Base-by-base conservation (phyloP, 35 echinoderm and acorn worm genomes). In the Strongylocentrotus purpuratus region DNA sequence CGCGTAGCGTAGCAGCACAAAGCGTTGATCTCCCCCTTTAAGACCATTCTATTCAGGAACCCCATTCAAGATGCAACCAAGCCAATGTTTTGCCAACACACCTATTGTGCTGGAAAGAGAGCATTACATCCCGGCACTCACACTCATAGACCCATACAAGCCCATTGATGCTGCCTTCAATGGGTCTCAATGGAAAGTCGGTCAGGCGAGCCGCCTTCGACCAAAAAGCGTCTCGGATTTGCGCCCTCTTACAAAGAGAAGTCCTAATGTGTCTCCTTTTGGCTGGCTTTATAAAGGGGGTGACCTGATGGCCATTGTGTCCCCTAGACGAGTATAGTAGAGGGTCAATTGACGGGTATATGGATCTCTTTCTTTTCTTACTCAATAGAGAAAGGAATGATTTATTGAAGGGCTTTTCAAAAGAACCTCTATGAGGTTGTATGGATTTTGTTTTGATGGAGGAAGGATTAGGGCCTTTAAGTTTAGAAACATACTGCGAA, bases 81-180 rank as follows among this genome's bases (percentile, higher is more conserved):
- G 12, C 32, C 45, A 33, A 89, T 45, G 45, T 89, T 89, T 33
- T 89, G 87, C 87, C 87, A 89, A 89, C 87, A 89, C 87, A 78
- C 22, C 65, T 78, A 22, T 78, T 78, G 65, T 78, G 65, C 25
- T 78, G 2, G 15, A 78, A n/a, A 78, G 65, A 78, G 22, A 4
- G 65, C 22, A 25, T 78, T 25, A 22, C 22, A 78, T 28, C 65
- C n/a, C 65, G 25, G 1, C 65, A 78, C 22, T 22, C 65, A 78
- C 65, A 46, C 31, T 33, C 20, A 17, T 25, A 0, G 87, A 45
- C 45, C 87, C 3, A 45, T 89, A 45, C 31, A 11, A 87, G 86
- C 86, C 86, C 41, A 46, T 45, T 78, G 22, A 78, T 7, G 28
- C 65, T 10, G 25, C 33, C 87, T 35, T 89, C 33, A 89, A 46